A percentile compares a stretch with the other conserved stretches of the same genome.
Conservation (phyloP, 2,888 invertebrate genomes). For the Agriopis aurantiaria region DNA sequence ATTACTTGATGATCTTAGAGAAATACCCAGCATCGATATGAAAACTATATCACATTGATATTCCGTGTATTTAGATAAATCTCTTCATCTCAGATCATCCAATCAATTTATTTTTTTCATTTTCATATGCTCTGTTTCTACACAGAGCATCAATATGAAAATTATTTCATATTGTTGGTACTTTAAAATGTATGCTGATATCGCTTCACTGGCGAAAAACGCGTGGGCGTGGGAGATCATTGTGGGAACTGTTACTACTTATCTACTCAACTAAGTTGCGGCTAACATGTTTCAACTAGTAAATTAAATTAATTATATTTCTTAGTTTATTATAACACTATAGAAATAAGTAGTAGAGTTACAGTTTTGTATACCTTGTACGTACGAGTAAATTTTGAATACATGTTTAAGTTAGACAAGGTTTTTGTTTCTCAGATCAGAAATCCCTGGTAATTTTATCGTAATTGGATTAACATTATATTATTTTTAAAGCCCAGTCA, state of each 20-base stretch:
- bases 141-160: neutral
- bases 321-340: neutral
- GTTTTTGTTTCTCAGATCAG: too few species aligned
- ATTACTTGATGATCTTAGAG: neutral
- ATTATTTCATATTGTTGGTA: neutral
- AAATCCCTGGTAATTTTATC: neutral
- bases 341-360: too few species aligned
- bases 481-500: too few species aligned
- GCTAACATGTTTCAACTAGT: constrained; percentile 10
- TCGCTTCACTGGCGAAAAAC: constrained; percentile 10
- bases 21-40: too few species aligned
- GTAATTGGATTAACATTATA: neutral
- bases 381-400: too few species aligned
- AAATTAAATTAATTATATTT: neutral
- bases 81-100: too few species aligned
- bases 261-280: constrained; percentile 1
- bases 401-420: too few species aligned
- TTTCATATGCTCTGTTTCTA: neutral
- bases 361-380: too few species aligned
- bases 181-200: neutral
- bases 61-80: too few species aligned
- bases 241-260: constrained; percentile 51
- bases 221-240: constrained; percentile 63
- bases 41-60: too few species aligned
- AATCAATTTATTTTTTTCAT: too few species aligned